phyloP scores from a whole-genome alignment of 2,113 vertebrate species.

The Heteronetta atricapilla region DNA sequence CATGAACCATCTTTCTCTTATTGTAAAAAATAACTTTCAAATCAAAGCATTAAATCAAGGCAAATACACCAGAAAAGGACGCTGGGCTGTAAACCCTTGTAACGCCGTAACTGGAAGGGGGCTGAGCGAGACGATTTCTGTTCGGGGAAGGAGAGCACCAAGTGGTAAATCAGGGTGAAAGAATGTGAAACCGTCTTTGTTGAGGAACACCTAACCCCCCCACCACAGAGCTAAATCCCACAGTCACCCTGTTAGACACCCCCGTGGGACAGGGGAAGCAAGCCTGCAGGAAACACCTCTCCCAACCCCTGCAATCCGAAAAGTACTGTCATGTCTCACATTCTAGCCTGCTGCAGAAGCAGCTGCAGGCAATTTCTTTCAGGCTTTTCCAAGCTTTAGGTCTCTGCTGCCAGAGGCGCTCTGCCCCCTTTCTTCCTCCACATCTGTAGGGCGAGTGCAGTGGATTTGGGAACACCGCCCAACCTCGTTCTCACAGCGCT shows the following conservation, averaged over 20 bases:
- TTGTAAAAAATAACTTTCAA: conserved; percentile 77
- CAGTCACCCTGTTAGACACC: conserved; percentile 2
- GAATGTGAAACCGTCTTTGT: conserved; percentile 28
- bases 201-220: conserved; percentile 57
- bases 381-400: conserved; percentile 29
- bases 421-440: conserved; percentile 20
- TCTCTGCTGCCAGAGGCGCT: background rate
- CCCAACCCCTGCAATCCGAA: background rate
- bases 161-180: conserved; percentile 42
- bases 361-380: conserved; percentile 55
- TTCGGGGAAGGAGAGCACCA: background rate
- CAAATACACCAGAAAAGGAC: conserved; percentile 44
- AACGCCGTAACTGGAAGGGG: background rate
- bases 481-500: fast-evolving
- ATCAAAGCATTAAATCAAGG: conserved; percentile 78
- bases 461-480: background rate
- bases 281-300: conserved; percentile 25
- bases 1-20: conserved; percentile 61
- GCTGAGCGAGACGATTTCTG: conserved; percentile 24
- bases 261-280: background rate
- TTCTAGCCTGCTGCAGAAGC: background rate
- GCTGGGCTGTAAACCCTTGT: conserved; percentile 24
- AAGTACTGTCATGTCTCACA: background rate
- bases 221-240: conserved; percentile 39
- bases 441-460: background rate